Base-by-base conservation (phyloP, 2,113 vertebrate genomes). In the Megaptera novaeangliae region DNA sequence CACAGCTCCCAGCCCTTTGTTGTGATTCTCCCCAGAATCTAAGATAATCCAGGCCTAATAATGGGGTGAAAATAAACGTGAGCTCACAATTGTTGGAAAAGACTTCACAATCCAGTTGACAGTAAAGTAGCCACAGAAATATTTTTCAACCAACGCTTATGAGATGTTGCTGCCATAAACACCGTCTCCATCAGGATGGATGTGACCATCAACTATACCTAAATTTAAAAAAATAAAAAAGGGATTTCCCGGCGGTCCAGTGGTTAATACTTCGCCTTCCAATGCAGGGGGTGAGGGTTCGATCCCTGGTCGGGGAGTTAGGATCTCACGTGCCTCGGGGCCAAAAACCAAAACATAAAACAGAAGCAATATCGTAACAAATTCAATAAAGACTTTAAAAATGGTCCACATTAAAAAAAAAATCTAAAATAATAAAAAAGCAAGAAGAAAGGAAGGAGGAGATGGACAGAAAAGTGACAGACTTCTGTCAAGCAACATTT, bases 401-500 rank as follows among this genome's bases (percentile, higher is more conserved):
- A 57, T 21, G 6, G 55, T 57, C 55, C 55, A 57, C 18, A 3
- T 57, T 21, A 57, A 57, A 55, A 20, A 15, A 4, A n/a, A 77
- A 34, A 49, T 20, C 49, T 21, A 12, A 52, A 63, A 31, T 31
- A 55, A 25, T n/a, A 25, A 80, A 55, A 23, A 74, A 75, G 63
- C 15, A 69, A 66, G 20, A 63, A 78, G 23, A 25, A 4, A 17
- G n/a, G 7, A 4, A 87, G 15, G 34, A 49, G 27, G 6, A 81
- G 6, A 20, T n/a, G 49, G 13, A 55, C 31, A 34, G 36, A 27
- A 57, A 57, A n/a, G 64, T 7, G 13, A 18, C 12, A 9, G 41
- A 39, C n/a, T 3, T 14, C 4, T 4, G 0, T 31, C 3, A 29
- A 29, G 21, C 14, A 36, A 36, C 21, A 23, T 20, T n/a, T 36